Conservation (phyloP, 2,888 invertebrate genomes). For the Coleophora flavipennella region DNA sequence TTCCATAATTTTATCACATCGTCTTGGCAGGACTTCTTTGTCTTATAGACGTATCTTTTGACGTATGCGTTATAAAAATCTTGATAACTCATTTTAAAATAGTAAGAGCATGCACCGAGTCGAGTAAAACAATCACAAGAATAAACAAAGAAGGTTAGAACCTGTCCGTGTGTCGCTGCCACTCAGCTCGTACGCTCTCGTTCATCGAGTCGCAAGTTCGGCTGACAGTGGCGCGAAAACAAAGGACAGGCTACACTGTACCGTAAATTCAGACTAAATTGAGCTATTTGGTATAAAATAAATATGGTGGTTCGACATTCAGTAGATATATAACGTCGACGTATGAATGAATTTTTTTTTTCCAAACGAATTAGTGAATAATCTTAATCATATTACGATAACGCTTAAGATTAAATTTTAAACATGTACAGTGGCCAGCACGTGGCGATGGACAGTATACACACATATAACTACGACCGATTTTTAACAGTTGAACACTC, state of each 20-base stretch:
- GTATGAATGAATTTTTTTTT: too few relatives aligned
- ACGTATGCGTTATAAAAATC: slow-evolving; percentile 1
- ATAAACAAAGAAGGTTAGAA: slow-evolving; percentile 11
- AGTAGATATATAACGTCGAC: too few relatives aligned
- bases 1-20: slow-evolving; percentile 17
- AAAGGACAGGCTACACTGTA: slow-evolving; percentile 8
- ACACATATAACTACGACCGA: too few relatives aligned
- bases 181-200: slow-evolving; percentile 9
- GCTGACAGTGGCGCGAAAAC: slow-evolving; percentile 8
- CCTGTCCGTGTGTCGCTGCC: slow-evolving; percentile 13
- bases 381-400: too few relatives aligned
- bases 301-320: too few relatives aligned
- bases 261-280: too few relatives aligned
- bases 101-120: background rate
- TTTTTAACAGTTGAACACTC: too few relatives aligned
- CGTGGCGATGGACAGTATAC: too few relatives aligned
- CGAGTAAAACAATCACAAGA: background rate
- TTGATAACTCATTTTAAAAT: background rate
- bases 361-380: too few relatives aligned
- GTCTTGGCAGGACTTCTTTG: background rate
- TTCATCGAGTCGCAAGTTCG: slow-evolving; percentile 12
- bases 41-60: background rate
- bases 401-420: too few relatives aligned
- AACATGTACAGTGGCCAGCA: too few relatives aligned
- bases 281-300: too few relatives aligned